Evolutionary conservation across 2,797 vertebrate genomes (phyloP), one percentile per base, ranked within the genome.

Genomic region (Moxostoma hubbsi): DNA sequence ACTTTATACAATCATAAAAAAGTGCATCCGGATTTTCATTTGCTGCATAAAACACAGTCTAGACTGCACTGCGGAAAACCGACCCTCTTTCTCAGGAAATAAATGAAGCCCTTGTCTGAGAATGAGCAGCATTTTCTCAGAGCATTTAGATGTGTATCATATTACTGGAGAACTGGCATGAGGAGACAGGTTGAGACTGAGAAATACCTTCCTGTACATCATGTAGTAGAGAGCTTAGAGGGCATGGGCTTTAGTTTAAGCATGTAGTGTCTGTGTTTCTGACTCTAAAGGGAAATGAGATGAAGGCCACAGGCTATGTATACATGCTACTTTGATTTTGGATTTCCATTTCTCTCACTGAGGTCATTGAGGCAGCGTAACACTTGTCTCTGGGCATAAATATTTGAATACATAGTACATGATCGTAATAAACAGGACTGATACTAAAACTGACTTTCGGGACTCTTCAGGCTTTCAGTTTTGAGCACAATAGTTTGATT

Each of bases 141-240:
- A 90, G 89, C 91, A 90, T 91, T 93, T 93, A 86, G 91, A 91
- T 89, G 90, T 87, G 66, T 87, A 87, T 94, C 88, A 83, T 86
- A 89, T 94, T 94, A 93, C 93, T 72, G 86, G 85, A 90, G 92
- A 89, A 89, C 91, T 88, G 90, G 92, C 91, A 89, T 90, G 89
- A 93, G 90, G 89, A 91, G 91, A 91, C 92, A 93, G 92, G 92
- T 92, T 92, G 91, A 88, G 92, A 91, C 89, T 93, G 90, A 92
- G 89, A 90, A 93, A 93, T 90, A 93, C 90, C 90, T 92, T 88
- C 90, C 91, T 88, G 87, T 85, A 83, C 86, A 92, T 94, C 92
- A 93, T 89, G 68, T 67, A 53, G 75, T 63, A 78, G 65, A 79
- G 45, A 80, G 67, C 68, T 72, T 73, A 73, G 62, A 79, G 59